These are phyloP conservation scores for Amblyteles armatorius DNA, from an alignment of 2,888 invertebrate genomes.

Conservation along the genomic window DNA sequence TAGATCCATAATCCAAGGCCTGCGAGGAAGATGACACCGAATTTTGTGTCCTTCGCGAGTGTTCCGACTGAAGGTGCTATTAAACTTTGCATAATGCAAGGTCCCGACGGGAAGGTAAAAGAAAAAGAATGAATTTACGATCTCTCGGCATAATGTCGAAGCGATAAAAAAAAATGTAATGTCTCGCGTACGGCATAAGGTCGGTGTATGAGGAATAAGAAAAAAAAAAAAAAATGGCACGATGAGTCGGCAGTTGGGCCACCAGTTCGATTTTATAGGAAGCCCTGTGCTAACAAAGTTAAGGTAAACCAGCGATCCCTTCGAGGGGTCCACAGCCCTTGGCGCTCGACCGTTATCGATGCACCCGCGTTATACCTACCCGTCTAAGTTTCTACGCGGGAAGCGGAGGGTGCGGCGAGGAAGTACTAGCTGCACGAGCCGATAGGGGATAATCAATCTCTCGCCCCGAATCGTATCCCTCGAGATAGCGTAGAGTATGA, in stretches of 20 bases:
- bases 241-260: conserved; percentile 24
- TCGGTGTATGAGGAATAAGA: conserved; percentile 11
- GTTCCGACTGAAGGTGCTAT: conserved; percentile 14
- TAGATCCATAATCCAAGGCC: conserved; percentile 33
- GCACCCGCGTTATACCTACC: conserved; percentile 62
- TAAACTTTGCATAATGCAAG: conserved; percentile 64
- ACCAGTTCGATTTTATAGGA: conserved; percentile 51
- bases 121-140: conserved; percentile 52
- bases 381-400: conserved; percentile 58
- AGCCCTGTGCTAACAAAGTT: conserved; percentile 36
- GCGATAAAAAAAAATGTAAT: conserved; percentile 52
- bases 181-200: conserved; percentile 43
- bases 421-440: conserved; percentile 78
- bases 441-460: conserved; percentile 84
- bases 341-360: conserved; percentile 62
- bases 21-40: conserved; percentile 32
- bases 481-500: conserved; percentile 35
- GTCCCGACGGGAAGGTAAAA: conserved; percentile 16
- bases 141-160: conserved; percentile 60
- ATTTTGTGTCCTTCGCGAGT: conserved; percentile 1
- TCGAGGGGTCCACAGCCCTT: conserved; percentile 40
- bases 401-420: conserved; percentile 63
- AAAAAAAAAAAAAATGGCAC: background rate
- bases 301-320: conserved; percentile 67
- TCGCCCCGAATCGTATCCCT: conserved; percentile 47